Base-by-base conservation (phyloP, 2,888 invertebrate species). In the Thymelicus acteon region DNA sequence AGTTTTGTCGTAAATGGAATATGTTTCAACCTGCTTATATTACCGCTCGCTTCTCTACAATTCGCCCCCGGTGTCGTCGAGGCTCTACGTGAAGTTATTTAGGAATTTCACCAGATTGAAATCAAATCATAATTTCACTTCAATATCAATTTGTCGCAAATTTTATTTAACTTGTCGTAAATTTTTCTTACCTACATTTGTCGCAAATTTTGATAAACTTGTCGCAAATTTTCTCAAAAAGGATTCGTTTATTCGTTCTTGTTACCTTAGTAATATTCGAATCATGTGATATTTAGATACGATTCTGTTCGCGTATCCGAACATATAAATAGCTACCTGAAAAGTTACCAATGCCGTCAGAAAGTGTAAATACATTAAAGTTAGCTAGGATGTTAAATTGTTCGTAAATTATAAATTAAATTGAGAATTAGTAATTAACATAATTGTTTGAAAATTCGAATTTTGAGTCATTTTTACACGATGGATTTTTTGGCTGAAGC, bases 341-440 rank as follows among this genome's bases (percentile, higher is more conserved):
- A 62, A 60, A 80, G 91, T 91, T 91, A 91, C 91, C 89, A 87
- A 81, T 79, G 80, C 81, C 86, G 85, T 88, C 89, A 85, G 85
- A 88, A 87, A 82, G 44, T 91, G 88, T 91, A 88, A 81, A 88
- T 91, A 88, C 81, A 87, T 88, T 86, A 75, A 80, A 81, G 75
- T 84, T 88, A 88, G 85, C 74, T 90, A 88, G 82, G 86, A 87
- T 87, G 87, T 90, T 90, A 83, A 87, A 84, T 84, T 84, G 80
- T 87, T 85, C 78, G 81, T 79, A 76, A 47, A 73, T 72, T 74
- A 69, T 67, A 62, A 73, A 66, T 66, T 54, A 69, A 60, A 74
- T 49, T 72, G 70, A 31, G 19, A 57, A 69, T 19, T 57, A 48
- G 57, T 57, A 24, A 69, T 31, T 44, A 69, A n/a, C 39, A 73